Evolutionary conservation across 1,140 invertebrate genomes (phyloP), one percentile per base, ranked within the genome.

Genomic region (Saccostrea glomerata): DNA sequence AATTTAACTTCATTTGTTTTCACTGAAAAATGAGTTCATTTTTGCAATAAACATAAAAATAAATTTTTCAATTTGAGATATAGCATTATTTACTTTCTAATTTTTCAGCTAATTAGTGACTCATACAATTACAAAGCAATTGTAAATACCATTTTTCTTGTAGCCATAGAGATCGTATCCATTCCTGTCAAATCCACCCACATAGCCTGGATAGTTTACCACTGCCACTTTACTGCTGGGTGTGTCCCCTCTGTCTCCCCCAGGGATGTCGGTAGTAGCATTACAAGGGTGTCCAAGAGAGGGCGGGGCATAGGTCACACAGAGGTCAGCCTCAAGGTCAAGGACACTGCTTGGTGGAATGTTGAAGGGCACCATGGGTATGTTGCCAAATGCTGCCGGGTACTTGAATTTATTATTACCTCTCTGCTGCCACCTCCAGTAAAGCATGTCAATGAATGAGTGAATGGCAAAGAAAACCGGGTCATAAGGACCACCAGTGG

Each of bases 321-420:
- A 94, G 11, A 94, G 88, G n/a, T 91, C 92, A 82, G 89, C 87
- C 82, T 93, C 91, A 13, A 92, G 91, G 88, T 94, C 92, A 36
- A 94, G 89, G 9, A 93, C 91, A 77, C 92, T 90, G 47, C 89
- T 92, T 3, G 93, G 92, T 17, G 92, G 90, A 88, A 93, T 90
- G 88, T 93, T 94, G 89, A 94, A 94, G 9, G 94, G 94, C 47
- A 94, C 88, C 91, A 94, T 92, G 20, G 93, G 92, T 89, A 94
- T 94, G 82, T 92, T 93, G 12, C 92, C 92, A 88, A 91, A 93
- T 25, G 90, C 91, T 83, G 92, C 91, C 4, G 94, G 93, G 85
- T 92, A 94, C 87, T 93, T 93, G 85, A 92, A 92, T 77, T 91
- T 93, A 86, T 94, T 94, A 56, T 92, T 84, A 13, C 86, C 89